phyloP scores from a whole-genome alignment of 2,797 vertebrate species.

The Schizopygopsis pylzovi region DNA sequence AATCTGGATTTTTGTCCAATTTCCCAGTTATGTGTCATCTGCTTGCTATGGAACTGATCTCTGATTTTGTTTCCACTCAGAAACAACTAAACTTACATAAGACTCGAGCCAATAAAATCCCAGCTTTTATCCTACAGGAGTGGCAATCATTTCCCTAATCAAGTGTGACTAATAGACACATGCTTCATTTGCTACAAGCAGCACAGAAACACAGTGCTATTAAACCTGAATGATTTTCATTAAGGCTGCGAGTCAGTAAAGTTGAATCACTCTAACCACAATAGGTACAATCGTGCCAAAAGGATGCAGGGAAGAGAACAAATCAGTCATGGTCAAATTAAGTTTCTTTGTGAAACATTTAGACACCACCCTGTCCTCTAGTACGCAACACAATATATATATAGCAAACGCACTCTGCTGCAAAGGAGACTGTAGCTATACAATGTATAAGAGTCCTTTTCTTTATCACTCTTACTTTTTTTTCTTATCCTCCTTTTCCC shows the following conservation, averaged over 20 bases:
- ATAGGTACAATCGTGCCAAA: slow-evolving; percentile 66
- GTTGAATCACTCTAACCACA: slow-evolving; percentile 61
- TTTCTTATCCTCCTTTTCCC: slow-evolving; percentile 27
- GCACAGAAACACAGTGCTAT: slow-evolving; percentile 46
- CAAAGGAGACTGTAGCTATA: not conserved
- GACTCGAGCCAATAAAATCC: slow-evolving; percentile 16
- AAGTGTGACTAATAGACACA: slow-evolving; percentile 54
- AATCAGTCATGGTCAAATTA: slow-evolving; percentile 67
- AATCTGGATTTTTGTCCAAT: slow-evolving; percentile 21
- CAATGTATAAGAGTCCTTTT: slow-evolving; percentile 1
- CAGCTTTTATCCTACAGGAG: slow-evolving; percentile 9
- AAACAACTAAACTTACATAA: not conserved
- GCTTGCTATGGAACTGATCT: not conserved
- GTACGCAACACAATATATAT: slow-evolving; percentile 21
- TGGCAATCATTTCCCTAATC: slow-evolving; percentile 36
- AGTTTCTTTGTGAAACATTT: slow-evolving; percentile 69
- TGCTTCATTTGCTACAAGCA: slow-evolving; percentile 39
- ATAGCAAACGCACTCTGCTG: not conserved
- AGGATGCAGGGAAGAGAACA: slow-evolving; percentile 61
- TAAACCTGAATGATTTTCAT: slow-evolving; percentile 53
- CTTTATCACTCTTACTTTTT: slow-evolving; percentile 17
- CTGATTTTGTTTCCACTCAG: slow-evolving; percentile 14
- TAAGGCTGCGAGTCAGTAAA: slow-evolving; percentile 59
- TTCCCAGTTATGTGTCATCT: not conserved
- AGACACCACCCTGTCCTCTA: slow-evolving; percentile 49